Evolutionary conservation across 2,113 vertebrate species (phyloP).

Genomic region (Hippocampus mohnikei): DNA sequence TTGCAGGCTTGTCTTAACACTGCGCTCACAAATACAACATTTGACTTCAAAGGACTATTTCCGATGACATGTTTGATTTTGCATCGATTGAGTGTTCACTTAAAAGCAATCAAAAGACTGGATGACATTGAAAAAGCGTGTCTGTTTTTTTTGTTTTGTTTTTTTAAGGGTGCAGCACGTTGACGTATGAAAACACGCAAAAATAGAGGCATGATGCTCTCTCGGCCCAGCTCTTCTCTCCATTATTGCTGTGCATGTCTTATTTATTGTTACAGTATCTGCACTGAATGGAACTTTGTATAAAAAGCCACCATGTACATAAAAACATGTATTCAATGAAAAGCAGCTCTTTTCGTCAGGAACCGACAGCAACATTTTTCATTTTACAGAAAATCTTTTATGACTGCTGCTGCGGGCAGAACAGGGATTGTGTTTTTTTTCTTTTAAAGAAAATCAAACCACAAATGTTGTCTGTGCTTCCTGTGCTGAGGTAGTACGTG

Average conservation of each 20-base stretch:
- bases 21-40: background rate
- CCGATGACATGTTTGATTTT: background rate
- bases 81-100: background rate
- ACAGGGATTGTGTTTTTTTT: conserved; percentile 29
- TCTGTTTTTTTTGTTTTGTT: background rate
- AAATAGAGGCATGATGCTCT: conserved; percentile 19
- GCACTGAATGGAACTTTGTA: conserved; percentile 71
- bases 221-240: conserved; percentile 41
- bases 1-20: background rate
- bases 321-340: conserved; percentile 57
- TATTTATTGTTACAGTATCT: conserved; percentile 69
- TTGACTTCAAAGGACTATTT: background rate
- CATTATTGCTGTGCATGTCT: conserved; percentile 69
- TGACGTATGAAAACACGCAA: conserved; percentile 21
- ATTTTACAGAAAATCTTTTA: conserved; percentile 47
- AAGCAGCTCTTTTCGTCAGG: conserved; percentile 4
- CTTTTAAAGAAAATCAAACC: background rate
- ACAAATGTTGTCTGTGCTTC: conserved; percentile 7
- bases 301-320: conserved; percentile 76
- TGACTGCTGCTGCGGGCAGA: conserved; percentile 29
- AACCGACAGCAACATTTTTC: conserved; percentile 33
- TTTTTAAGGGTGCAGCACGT: background rate
- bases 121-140: background rate
- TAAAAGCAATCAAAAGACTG: conserved; percentile 2
- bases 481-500: conserved; percentile 59